phyloP scores from a whole-genome alignment of 1,140 invertebrate species.

The Platorchestia sp. region DNA sequence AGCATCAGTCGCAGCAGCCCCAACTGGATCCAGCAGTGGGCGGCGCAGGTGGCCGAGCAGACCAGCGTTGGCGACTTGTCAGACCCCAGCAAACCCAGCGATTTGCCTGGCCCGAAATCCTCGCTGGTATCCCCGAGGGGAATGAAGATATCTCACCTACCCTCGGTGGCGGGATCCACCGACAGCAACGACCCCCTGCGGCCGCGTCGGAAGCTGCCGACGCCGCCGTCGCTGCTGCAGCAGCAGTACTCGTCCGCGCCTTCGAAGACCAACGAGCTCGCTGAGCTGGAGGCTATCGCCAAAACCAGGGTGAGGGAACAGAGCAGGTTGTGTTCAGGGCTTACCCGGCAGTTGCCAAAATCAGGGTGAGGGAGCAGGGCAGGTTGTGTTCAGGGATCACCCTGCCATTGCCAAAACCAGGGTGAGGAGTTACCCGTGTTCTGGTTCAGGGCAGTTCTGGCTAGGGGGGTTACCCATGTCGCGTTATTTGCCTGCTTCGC shows the following conservation, averaged over 20 bases:
- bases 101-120: background rate
- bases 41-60: slow-evolving; percentile 74
- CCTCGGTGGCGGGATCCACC: slow-evolving; percentile 59
- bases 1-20: slow-evolving; percentile 69
- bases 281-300: slow-evolving; percentile 69
- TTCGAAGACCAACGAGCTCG: slow-evolving; percentile 59
- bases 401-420: no score
- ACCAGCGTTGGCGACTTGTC: slow-evolving; percentile 56
- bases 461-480: no score
- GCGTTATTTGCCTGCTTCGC: no score
- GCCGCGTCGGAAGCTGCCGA: slow-evolving; percentile 71
- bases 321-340: no score
- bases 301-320: slow-evolving; percentile 62
- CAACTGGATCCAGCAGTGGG: slow-evolving; percentile 76
- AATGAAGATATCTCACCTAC: slow-evolving; percentile 53
- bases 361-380: no score
- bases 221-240: slow-evolving; percentile 62
- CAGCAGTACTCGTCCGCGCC: slow-evolving; percentile 57
- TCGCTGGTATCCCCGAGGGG: slow-evolving; percentile 53
- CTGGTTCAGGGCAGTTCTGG: no score
- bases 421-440: no score
- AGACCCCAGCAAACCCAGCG: slow-evolving; percentile 19
- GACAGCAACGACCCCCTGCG: slow-evolving; percentile 69
- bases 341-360: no score
- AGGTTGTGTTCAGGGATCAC: no score